Base-by-base conservation (phyloP, 2,113 vertebrate species). In the Phaetusa simplex region DNA sequence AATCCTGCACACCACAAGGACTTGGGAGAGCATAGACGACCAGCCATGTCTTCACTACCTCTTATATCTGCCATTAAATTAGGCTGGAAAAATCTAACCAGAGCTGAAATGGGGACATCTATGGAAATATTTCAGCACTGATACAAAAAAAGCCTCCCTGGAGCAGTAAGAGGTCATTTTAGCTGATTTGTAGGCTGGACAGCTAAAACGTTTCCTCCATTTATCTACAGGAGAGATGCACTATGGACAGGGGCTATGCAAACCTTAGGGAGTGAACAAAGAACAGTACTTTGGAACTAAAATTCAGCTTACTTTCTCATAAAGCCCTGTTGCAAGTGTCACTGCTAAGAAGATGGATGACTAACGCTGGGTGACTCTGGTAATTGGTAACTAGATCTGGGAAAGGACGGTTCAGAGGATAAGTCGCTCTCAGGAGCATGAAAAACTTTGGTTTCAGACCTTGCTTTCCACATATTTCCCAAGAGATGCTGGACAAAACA, bases 81-180 rank as follows among this genome's bases (percentile, higher is more conserved):
- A 95, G 73, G n/a, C 32, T 89, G 73, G 59, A 93, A 95, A 94
- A 94, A 91, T 70, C 70, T 84, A 84, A 82, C 76, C 29, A 70
- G 65, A 82, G 77, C 30, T 84, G 43, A 92, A 87, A 40, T 42
- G 84, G 34, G n/a, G 73, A 79, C 36, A 67, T 36, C 23, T 58
- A 30, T 21, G n/a, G 62, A 91, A 82, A 71, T 85, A 89, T 58
- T 92, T 16, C 49, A 85, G 42, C 42, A 69, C 3, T 3, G 8
- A 82, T 47, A 82, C 14, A 91, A 83, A 92, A 72, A 38, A 81
- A 84, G 23, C 14, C 22, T 86, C 34, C 24, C 32, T 55, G 64
- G 36, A 92, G 64, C 30, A 53, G 19, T 9, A 85, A 86, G 67
- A 88, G 83, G 43, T 80, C 40, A 69, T 62, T 90, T 82, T 69